A percentile compares a stretch with the other conserved stretches of the same genome.
These are phyloP conservation scores for Ancistrus triradiatus DNA, from an alignment of 2,113 vertebrate genomes.

Conservation along the genomic window DNA sequence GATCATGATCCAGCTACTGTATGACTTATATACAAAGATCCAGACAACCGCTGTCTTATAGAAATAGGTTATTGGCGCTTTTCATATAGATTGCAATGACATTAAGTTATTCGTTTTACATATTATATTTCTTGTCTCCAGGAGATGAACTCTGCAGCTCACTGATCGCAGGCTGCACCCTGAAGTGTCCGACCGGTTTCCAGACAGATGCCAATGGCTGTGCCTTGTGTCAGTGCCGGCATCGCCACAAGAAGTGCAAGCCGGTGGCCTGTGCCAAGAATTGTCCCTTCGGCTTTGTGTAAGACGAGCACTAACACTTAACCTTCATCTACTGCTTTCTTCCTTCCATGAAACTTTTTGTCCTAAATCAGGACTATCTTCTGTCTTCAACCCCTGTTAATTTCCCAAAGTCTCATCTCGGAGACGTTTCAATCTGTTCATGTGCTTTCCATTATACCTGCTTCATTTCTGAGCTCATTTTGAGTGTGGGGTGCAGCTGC, in stretches of 20 bases:
- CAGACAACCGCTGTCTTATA: too few species aligned
- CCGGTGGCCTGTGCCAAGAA: constrained; percentile 76
- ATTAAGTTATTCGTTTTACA: too few species aligned
- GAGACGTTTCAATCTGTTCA: constrained; percentile 15
- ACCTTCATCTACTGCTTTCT: background rate
- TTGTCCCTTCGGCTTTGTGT: constrained; percentile 85
- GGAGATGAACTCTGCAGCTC: constrained; percentile 76
- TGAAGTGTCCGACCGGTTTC: constrained; percentile 80
- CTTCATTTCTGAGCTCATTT: background rate
- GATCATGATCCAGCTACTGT: too few species aligned
- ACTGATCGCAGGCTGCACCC: constrained; percentile 70
- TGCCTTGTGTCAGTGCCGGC: constrained; percentile 81
- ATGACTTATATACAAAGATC: too few species aligned
- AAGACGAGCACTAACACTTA: constrained; percentile 46
- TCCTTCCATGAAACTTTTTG: background rate
- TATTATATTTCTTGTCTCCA: constrained; percentile 50
- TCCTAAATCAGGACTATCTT: background rate
- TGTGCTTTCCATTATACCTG: background rate
- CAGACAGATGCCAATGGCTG: constrained; percentile 77
- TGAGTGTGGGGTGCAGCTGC: constrained; percentile 15
- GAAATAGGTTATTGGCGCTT: too few species aligned
- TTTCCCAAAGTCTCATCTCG: constrained; percentile 1
- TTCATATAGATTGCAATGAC: too few species aligned
- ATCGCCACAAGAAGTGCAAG: constrained; percentile 81
- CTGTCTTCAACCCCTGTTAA: background rate